Base-by-base conservation (phyloP, 1,140 invertebrate species). In the Drosophila santomea region DNA sequence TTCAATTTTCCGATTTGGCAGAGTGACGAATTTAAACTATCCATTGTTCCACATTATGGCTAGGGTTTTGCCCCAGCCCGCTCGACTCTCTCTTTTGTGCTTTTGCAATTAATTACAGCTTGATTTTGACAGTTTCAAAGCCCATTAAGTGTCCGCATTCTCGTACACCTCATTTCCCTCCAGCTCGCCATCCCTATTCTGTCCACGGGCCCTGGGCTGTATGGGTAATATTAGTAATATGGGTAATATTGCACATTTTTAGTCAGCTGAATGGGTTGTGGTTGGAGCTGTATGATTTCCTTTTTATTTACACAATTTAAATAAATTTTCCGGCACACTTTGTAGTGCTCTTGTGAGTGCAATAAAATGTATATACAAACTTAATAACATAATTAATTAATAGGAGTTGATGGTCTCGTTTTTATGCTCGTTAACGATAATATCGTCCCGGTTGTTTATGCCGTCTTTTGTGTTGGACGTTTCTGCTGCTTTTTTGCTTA, bases 381-480 rank as follows among this genome's bases (percentile, higher is more conserved):
- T 78, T 88, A 88, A 78, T 89, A 77, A 84, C 69, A 79, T 64
- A 84, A 89, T 84, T 88, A 88, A 84, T 88, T 89, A 74, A 76
- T 44, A 39, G 48, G 41, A 47, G 36, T 52, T 72, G 28, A 38
- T 50, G 20, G 43, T 59, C 23, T 50, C 43, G 41, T 67, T 64
- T 38, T 79, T 80, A 45, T 51, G 17, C 41, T 54, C 61, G 43
- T 39, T 41, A 39, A 36, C 28, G 20, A 32, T 28, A 4, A 14
- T 51, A 14, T 68, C n/a, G 23, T 12, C 52, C 45, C 47, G 23
- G 23, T n/a, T 28, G 36, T 44, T 14, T 12, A 17, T 55, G 6
- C 39, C 10, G 60, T 15, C 25, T 45, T 51, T 47, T 47, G 72
- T 35, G 36, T 59, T 56, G 39, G 50, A 56, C 45, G 12, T 51